These are phyloP conservation scores for Cotesia vestalis DNA, from an alignment of 1,140 invertebrate species.

Conservation along the genomic window DNA sequence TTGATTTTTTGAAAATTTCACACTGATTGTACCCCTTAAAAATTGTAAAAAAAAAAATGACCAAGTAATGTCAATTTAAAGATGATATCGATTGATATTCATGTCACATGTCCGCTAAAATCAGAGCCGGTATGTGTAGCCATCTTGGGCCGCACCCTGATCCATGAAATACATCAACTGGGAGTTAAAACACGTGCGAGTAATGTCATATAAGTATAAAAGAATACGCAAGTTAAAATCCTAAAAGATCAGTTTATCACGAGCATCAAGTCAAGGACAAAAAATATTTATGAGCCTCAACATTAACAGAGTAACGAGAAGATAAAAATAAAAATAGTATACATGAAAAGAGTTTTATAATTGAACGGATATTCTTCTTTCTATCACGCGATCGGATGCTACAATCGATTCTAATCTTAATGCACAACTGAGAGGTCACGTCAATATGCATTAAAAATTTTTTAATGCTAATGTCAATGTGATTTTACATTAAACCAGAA, in stretches of 20 bases:
- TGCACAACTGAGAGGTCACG: neutral
- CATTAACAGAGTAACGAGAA: neutral
- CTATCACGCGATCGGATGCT: slow-evolving; percentile 1
- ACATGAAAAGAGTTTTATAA: neutral
- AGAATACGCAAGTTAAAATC: slow-evolving; percentile 9
- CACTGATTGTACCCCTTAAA: no score
- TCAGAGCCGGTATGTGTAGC: slow-evolving; percentile 44
- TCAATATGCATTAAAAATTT: neutral
- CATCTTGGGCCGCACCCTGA: slow-evolving; percentile 63
- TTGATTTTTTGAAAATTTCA: no score
- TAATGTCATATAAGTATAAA: no score
- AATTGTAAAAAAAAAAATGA: slow-evolving; percentile 5
- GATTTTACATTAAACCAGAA: no score
- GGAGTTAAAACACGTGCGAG: slow-evolving; percentile 45
- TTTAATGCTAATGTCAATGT: no score
- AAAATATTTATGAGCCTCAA: no score
- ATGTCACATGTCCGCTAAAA: neutral
- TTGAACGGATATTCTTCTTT: slow-evolving; percentile 6
- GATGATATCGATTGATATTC: neutral
- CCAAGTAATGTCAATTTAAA: neutral
- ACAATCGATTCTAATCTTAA: slow-evolving; percentile 2
- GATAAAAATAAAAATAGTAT: neutral
- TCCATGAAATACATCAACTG: slow-evolving; percentile 27
- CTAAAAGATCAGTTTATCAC: slow-evolving; percentile 23
- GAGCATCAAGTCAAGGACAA: neutral